Evolutionary conservation across 2,888 invertebrate species (phyloP).

Genomic region (Agrotis segetum): DNA sequence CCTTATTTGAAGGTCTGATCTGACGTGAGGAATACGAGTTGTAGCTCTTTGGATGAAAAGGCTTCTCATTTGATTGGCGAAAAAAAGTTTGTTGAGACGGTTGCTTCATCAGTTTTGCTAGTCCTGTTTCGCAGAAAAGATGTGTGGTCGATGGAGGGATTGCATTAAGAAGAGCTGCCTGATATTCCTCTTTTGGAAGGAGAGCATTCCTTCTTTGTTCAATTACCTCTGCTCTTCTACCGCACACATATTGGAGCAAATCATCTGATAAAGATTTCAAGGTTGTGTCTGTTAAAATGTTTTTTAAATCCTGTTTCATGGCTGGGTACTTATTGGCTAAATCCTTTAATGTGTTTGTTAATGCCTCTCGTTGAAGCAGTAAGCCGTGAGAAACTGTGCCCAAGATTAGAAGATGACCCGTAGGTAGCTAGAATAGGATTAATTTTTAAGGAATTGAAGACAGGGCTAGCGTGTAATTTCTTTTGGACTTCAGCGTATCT

Average conservation of each 20-base stretch:
- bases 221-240: constrained; percentile 33
- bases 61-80: neutral
- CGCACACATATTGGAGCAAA: constrained; percentile 44
- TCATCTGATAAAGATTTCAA: constrained; percentile 24
- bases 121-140: neutral
- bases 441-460: constrained; percentile 27
- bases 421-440: constrained; percentile 21
- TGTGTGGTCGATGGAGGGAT: constrained; percentile 7
- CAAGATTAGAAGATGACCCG: neutral
- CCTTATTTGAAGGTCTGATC: neutral
- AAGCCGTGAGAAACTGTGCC: constrained; percentile 6
- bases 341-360: neutral
- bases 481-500: constrained; percentile 37
- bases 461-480: constrained; percentile 43
- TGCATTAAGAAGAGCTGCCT: constrained; percentile 5
- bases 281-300: constrained; percentile 20
- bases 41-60: neutral
- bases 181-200: constrained; percentile 10
- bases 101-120: constrained; percentile 6
- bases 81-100: constrained; percentile 25
- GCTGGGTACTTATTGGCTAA: neutral
- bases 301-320: constrained; percentile 25
- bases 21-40: constrained; percentile 5
- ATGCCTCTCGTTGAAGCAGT: constrained; percentile 4
- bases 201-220: constrained; percentile 25